phyloP scores from a whole-genome alignment of 1,140 invertebrate genomes.

The Eufriesea mexicana region DNA sequence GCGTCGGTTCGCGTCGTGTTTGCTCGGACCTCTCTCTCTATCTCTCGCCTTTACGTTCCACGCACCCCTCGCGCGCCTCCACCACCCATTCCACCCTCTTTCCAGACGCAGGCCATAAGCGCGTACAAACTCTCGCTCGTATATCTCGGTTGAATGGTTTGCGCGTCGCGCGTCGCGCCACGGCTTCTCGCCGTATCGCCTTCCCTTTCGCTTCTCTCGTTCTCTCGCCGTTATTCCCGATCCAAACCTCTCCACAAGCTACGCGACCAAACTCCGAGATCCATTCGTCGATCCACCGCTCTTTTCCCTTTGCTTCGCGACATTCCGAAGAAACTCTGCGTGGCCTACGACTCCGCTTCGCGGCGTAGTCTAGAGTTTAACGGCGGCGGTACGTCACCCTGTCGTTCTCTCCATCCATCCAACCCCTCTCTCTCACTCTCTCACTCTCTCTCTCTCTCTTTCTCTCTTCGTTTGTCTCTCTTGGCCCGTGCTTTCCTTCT shows the following conservation, averaged over 20 bases:
- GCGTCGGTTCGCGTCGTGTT: conserved; percentile 21
- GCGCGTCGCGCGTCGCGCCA: conserved; percentile 51
- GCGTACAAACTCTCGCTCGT: conserved; percentile 75
- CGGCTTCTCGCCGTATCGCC: conserved; percentile 38
- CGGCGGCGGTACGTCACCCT: conserved; percentile 79
- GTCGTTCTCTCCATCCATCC: conserved; percentile 57
- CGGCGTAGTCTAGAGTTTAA: conserved; percentile 75
- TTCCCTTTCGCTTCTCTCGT: neutral
- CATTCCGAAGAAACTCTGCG: conserved; percentile 37
- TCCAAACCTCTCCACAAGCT: too few relatives aligned
- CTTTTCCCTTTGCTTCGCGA: conserved; percentile 49
- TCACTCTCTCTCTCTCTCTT: too few relatives aligned
- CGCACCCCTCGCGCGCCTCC: neutral
- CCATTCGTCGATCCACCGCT: too few relatives aligned
- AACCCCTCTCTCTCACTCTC: too few relatives aligned
- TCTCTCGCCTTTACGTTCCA: neutral
- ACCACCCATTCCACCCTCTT: conserved; percentile 22
- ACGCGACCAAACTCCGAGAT: too few relatives aligned
- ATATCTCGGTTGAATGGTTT: conserved; percentile 73
- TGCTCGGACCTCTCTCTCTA: conserved; percentile 27
- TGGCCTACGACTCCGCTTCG: conserved; percentile 51
- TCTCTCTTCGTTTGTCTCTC: conserved; percentile 42
- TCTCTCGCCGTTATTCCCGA: too few relatives aligned
- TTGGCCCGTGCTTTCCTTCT: conserved; percentile 38
- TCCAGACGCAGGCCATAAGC: conserved; percentile 73